Percentiles rank a stretch among this genome's conserved stretches.
Evolutionary conservation across 2,113 vertebrate species (phyloP).

Genomic region (Camelus dromedarius): DNA sequence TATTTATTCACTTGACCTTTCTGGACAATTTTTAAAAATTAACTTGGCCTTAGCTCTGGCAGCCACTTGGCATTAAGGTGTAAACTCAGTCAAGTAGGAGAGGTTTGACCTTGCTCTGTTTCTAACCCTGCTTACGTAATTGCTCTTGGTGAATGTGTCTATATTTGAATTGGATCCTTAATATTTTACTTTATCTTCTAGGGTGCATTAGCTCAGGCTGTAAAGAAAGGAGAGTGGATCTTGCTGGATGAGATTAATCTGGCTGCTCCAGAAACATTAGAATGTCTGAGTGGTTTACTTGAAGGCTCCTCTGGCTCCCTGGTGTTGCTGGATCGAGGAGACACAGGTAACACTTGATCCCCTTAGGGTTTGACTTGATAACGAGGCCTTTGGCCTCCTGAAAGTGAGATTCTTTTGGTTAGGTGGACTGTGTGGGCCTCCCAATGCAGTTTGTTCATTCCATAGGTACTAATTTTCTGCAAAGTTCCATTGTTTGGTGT

Average conservation of each 20-base stretch:
- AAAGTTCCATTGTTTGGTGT: background rate
- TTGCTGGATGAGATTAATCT: slow-evolving; percentile 99
- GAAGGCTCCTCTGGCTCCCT: slow-evolving; percentile 95
- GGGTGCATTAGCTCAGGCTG: slow-evolving; percentile 95
- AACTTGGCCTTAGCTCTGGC: background rate
- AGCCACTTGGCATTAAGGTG: background rate
- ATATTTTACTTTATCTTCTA: slow-evolving; percentile 78
- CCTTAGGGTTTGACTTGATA: background rate
- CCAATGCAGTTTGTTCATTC: background rate
- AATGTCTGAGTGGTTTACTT: slow-evolving; percentile 97
- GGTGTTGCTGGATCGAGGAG: slow-evolving; percentile 96
- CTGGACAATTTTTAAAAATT: slow-evolving; percentile 16
- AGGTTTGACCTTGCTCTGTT: background rate
- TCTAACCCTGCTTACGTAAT: background rate
- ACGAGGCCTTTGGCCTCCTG: background rate
- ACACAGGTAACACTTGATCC: slow-evolving; percentile 90
- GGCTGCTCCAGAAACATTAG: slow-evolving; percentile 96
- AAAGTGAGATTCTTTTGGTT: slow-evolving; percentile 10
- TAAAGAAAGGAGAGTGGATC: slow-evolving; percentile 98
- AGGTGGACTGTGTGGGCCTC: background rate
- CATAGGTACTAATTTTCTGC: background rate
- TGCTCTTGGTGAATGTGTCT: background rate
- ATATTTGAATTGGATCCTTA: slow-evolving; percentile 36
- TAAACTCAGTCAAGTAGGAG: background rate
- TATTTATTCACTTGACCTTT: background rate